phyloP scores from a whole-genome alignment of 1,140 invertebrate genomes.

The Sitophilus oryzae region DNA sequence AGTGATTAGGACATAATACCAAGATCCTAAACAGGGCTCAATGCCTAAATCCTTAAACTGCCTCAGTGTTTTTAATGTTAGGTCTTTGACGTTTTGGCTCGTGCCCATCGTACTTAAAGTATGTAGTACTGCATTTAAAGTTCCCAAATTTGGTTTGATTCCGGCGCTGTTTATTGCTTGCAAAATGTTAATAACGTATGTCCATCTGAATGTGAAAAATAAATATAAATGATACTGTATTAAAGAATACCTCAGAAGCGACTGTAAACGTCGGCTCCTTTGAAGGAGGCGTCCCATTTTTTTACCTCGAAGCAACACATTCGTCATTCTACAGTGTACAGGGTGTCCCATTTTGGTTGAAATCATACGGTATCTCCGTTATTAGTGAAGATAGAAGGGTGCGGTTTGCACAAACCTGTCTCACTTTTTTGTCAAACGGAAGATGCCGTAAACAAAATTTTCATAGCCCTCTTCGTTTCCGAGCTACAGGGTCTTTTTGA shows the following conservation, averaged over 20 bases:
- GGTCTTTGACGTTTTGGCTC: conserved; percentile 43
- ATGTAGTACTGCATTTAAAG: conserved; percentile 66
- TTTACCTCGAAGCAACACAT: too few relatives aligned
- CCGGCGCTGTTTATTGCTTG: conserved; percentile 53
- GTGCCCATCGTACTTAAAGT: conserved; percentile 48
- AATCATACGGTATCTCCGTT: too few relatives aligned
- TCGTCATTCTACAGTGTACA: too few relatives aligned
- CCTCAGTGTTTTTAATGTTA: conserved; percentile 50
- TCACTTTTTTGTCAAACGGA: too few relatives aligned
- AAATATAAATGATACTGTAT: background rate
- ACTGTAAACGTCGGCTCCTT: too few relatives aligned
- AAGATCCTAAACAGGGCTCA: conserved; percentile 65
- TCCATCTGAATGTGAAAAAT: conserved; percentile 45
- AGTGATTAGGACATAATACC: conserved; percentile 63
- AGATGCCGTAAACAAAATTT: too few relatives aligned
- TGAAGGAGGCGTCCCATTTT: too few relatives aligned
- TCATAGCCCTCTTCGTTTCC: too few relatives aligned
- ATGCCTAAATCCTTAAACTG: conserved; percentile 70
- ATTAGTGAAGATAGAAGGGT: too few relatives aligned
- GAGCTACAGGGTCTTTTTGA: too few relatives aligned
- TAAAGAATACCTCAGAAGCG: background rate
- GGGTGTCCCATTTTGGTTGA: too few relatives aligned
- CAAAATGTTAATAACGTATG: conserved; percentile 55
- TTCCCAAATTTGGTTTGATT: conserved; percentile 63
- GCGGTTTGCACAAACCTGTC: too few relatives aligned